phyloP scores from a whole-genome alignment of 1,140 invertebrate species.

The Apolygus lucorum region DNA sequence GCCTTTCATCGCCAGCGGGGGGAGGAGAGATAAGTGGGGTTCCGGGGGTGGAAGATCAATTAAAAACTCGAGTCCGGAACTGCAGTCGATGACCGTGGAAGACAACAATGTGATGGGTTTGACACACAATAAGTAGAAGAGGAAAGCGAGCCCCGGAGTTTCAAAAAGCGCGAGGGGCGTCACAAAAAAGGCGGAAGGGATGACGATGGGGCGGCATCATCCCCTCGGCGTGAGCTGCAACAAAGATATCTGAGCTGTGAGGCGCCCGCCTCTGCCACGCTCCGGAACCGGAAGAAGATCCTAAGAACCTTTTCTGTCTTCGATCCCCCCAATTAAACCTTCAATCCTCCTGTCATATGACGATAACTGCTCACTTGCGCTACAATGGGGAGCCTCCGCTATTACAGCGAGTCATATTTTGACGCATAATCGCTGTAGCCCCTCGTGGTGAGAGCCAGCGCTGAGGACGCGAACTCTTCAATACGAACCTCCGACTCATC shows the following conservation, averaged over 20 bases:
- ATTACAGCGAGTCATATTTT: not conserved
- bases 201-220: not conserved
- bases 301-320: not conserved
- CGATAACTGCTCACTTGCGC: not conserved
- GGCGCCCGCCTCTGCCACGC: not conserved
- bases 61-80: not conserved
- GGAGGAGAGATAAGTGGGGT: no score
- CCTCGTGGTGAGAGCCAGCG: no score
- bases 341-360: not conserved
- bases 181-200: not conserved
- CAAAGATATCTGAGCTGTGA: not conserved
- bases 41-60: not conserved
- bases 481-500: no score
- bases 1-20: no score
- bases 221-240: not conserved
- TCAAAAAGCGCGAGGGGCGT: not conserved
- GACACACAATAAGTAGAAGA: not conserved
- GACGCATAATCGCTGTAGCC: no score
- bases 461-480: no score
- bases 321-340: not conserved
- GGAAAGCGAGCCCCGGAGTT: not conserved
- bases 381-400: not conserved
- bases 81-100: not conserved
- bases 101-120: not conserved
- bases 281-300: not conserved